Conservation (phyloP, 1,140 invertebrate genomes). For the Drosophila sp. region DNA sequence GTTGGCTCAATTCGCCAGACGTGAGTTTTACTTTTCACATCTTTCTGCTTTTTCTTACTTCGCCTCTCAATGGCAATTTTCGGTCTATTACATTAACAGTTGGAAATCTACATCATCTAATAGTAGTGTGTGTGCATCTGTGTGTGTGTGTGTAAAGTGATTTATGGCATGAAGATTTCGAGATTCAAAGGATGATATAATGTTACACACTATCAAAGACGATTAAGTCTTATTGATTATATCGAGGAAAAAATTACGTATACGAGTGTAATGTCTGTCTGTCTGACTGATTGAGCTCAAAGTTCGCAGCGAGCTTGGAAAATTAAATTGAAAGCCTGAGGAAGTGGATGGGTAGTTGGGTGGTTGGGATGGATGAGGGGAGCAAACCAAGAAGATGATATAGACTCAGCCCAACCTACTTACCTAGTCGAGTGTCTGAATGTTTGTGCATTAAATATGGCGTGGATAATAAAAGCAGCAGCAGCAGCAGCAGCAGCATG, state of each 20-base stretch:
- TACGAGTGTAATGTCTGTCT: constrained; percentile 19
- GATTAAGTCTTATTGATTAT: constrained; percentile 7
- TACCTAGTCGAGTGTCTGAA: constrained; percentile 78
- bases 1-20: constrained; percentile 48
- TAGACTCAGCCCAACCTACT: constrained; percentile 65
- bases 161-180: constrained; percentile 35
- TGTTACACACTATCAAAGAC: constrained; percentile 9
- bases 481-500: constrained; percentile 56
- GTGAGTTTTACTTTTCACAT: constrained; percentile 50
- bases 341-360: constrained; percentile 16
- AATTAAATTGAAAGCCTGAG: constrained; percentile 76
- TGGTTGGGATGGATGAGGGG: neutral
- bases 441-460: constrained; percentile 78
- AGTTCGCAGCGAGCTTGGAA: constrained; percentile 54
- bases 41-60: constrained; percentile 1
- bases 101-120: constrained; percentile 35
- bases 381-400: constrained; percentile 26
- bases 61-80: constrained; percentile 31
- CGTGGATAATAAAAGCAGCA: constrained; percentile 70
- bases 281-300: constrained; percentile 57
- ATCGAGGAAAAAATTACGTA: constrained; percentile 4
- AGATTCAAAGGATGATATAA: constrained; percentile 7
- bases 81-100: constrained; percentile 56
- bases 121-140: constrained; percentile 25
- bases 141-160: constrained; percentile 31